Base-by-base conservation (phyloP, 2,113 vertebrate genomes). In the Camelus dromedarius region DNA sequence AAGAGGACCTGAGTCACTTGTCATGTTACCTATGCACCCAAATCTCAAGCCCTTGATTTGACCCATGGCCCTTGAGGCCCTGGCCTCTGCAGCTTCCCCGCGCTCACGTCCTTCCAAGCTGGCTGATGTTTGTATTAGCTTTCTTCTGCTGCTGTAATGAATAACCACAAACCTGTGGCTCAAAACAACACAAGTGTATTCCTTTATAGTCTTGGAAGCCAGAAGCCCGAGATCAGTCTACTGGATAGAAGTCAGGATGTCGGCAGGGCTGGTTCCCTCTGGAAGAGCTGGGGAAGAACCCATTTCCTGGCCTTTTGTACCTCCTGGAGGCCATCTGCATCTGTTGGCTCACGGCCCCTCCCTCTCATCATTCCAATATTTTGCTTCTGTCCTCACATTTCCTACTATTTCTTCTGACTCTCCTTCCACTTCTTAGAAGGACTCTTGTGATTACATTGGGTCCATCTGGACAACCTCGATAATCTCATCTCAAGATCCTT, bases 31-130 rank as follows among this genome's bases (percentile, higher is more conserved):
- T 56, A 5, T 70, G 5, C 8, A 5, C 72, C 38, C 32, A 93
- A 35, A 87, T 46, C n/a, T 10, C 75, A 70, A n/a, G 26, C 38
- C 5, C 15, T 32, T 28, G 2, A 81, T 60, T 56, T 9, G 4
- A 62, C 26, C 42, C 6, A 14, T 1, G 8, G 11, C 1, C 24
- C 8, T 60, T n/a, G n/a, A 22, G 32, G 19, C 6, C 54, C 50
- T 42, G 35, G 22, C 28, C 4, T 50, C 56, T 73, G 18, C 18
- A 3, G 20, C 13, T 66, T 89, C 79, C 66, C 54, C 26, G 35
- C 3, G 0, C 1, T 75, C 54, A 42, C 0, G 1, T 3, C 10
- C 15, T 42, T 64, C 20, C 32, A 20, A 8, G 2, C 5, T 73
- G 35, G 26, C 5, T 58, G 16, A 28, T 35, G 10, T 66, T 52